Conservation (phyloP, 2,888 invertebrate species). For the Pomacea canaliculata region DNA sequence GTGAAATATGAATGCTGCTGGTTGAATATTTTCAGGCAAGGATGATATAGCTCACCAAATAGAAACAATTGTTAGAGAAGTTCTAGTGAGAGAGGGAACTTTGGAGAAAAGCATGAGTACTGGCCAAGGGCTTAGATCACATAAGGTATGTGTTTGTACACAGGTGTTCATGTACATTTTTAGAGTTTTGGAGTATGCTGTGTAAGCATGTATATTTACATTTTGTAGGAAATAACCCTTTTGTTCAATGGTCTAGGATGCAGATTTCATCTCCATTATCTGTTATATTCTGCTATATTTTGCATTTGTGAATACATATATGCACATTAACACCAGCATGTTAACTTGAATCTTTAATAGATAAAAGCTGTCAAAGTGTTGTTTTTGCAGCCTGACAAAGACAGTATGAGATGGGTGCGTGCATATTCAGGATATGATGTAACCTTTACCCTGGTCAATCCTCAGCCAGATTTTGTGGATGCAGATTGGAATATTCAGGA, state of each 20-base stretch:
- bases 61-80: conserved; percentile 39
- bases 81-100: conserved; percentile 48
- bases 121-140: conserved; percentile 46
- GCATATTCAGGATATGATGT: conserved; percentile 79
- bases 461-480: conserved; percentile 80
- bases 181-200: background rate
- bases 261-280: too few species aligned
- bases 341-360: too few species aligned
- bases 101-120: conserved; percentile 48
- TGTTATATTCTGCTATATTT: too few species aligned
- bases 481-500: conserved; percentile 80
- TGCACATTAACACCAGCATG: too few species aligned
- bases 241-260: too few species aligned
- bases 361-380: too few species aligned
- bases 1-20: too few species aligned
- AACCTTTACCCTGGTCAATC: conserved; percentile 85
- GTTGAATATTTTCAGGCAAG: conserved; percentile 31
- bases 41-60: conserved; percentile 37
- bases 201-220: background rate
- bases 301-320: too few species aligned
- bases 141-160: conserved; percentile 44
- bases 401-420: conserved; percentile 65
- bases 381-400: conserved; percentile 64
- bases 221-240: too few species aligned
- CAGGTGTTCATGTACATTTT: background rate